Evolutionary conservation across 2,888 invertebrate species (phyloP).

Genomic region (Hirtodrosophila cameraria): DNA sequence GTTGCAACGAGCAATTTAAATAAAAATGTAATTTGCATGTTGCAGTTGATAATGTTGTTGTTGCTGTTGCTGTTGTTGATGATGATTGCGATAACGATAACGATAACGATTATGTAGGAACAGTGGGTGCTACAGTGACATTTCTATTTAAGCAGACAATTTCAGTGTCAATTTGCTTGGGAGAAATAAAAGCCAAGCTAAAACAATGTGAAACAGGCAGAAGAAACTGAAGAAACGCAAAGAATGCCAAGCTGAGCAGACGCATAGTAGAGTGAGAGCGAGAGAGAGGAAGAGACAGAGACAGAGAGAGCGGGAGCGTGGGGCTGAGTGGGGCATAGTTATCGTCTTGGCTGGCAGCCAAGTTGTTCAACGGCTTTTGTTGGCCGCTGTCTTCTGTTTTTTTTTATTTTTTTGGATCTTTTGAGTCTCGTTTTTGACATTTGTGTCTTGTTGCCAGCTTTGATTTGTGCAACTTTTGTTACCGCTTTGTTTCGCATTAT

Average conservation of each 20-base stretch:
- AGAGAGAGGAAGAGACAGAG: not conserved
- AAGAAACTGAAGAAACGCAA: slow-evolving; percentile 4
- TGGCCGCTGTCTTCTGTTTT: slow-evolving; percentile 32
- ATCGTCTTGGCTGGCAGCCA: slow-evolving; percentile 38
- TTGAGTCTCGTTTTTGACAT: slow-evolving; percentile 57
- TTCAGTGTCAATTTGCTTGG: not conserved
- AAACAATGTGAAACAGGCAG: slow-evolving; percentile 8
- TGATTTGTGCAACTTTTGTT: slow-evolving; percentile 70
- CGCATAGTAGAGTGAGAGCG: not conserved
- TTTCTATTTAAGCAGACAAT: slow-evolving; percentile 33
- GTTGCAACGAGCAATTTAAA: slow-evolving; percentile 26
- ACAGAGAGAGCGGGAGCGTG: not conserved
- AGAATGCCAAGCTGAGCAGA: not conserved
- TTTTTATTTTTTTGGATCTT: slow-evolving; percentile 39
- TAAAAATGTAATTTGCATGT: slow-evolving; percentile 56
- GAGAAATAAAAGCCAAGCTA: not conserved
- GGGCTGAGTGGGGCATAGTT: not conserved
- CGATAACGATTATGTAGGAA: slow-evolving; percentile 41
- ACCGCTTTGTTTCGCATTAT: slow-evolving; percentile 67
- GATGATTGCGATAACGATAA: slow-evolving; percentile 31
- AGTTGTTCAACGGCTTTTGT: slow-evolving; percentile 44
- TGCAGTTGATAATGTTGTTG: not conserved
- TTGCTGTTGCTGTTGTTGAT: slow-evolving; percentile 13
- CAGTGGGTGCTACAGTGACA: slow-evolving; percentile 38
- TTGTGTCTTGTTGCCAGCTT: slow-evolving; percentile 62